Base-by-base conservation (phyloP, 1,140 invertebrate genomes). In the Lethocerus indicus region DNA sequence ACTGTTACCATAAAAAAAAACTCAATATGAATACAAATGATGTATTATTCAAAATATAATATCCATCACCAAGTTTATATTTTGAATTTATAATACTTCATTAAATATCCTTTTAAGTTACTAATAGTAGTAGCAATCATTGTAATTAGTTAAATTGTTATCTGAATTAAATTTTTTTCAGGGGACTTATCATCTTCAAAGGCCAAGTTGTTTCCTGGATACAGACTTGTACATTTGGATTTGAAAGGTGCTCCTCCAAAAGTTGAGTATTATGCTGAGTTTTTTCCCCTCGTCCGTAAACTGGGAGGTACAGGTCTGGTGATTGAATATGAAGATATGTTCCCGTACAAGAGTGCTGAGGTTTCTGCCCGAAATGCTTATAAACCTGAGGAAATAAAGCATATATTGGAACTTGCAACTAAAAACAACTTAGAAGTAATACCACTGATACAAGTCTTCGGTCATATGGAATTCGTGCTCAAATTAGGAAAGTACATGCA, bases 371-470 rank as follows among this genome's bases (percentile, higher is more conserved):
- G 51, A 18, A 67, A 70, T 51, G 61, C 66, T 24, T 73, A 72
- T 54, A 60, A 62, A 21, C 49, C 62, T 32, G 24, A 16, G 12
- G 53, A 55, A 32, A 45, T 55, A 4, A 16, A 44, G 6, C 23
- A 32, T 16, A 43, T 55, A 2, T 23, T 55, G 9, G 26, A 44
- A 45, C 16, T 24, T 9, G 53, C 53, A 14, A 49, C 47, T n/a
- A 47, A 52, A 36, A 52, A 39, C 35, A 32, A 27, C 28, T 28
- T 61, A 9, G 68, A 75, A 52, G 67, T 82, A 3, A 79, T 83
- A 50, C 80, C 80, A 13, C 60, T 83, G 2, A 67, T 83, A 12
- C 80, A 82, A 59, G 79, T 79, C 14, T 81, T 83, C 63, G 80
- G 79, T 14, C 79, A 83, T 64, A 53, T 77, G 35, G 76, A 78